Evolutionary conservation across 2,797 vertebrate genomes (phyloP), one percentile per base, ranked within the genome.

Genomic region (Karalla daura): DNA sequence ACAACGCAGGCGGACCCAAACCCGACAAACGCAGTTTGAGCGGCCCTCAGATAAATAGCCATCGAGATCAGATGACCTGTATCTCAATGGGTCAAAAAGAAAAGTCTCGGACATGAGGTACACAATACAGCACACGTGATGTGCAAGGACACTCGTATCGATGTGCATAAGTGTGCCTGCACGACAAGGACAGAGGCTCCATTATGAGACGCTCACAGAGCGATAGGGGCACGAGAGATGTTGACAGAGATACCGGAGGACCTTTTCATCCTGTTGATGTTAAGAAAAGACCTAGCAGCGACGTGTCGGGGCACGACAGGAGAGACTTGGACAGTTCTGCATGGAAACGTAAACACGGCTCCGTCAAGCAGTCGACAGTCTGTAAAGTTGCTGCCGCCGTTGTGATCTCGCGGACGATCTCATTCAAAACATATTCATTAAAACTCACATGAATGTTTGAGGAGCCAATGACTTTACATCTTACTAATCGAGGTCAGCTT

Each of bases 241-340:
- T 4, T 21, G 27, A 67, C 32, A 59, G 28, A 68, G 59, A 75
- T 70, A 40, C 54, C 30, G 15, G 51, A 36, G 35, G 21, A 18
- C 5, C 43, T 59, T n/a, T 79, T 67, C 56, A 64, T 75, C 37
- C 27, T 3, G 40, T 24, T 28, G 55, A 61, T 76, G 63, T 35
- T 15, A 28, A 40, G 44, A 70, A 58, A 77, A 86, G 61, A 80
- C 65, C 59, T 33, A 44, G 47, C 55, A 64, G 45, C 32, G 23
- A 55, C 86, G 37, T 61, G 88, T 70, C n/a, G 63, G 70, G 76
- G 70, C 83, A 65, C 5, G 86, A 67, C 14, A 6, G 59, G 12
- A 35, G 30, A 54, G 24, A 65, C 23, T 25, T 14, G 62, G 60
- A 41, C 5, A 23, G 23, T 58, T 63, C 39, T 11, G 56, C 8